Evolutionary conservation across 1,140 invertebrate species (phyloP), one percentile per base, ranked within the genome.

Genomic region (Parasteatoda tepidariorum): DNA sequence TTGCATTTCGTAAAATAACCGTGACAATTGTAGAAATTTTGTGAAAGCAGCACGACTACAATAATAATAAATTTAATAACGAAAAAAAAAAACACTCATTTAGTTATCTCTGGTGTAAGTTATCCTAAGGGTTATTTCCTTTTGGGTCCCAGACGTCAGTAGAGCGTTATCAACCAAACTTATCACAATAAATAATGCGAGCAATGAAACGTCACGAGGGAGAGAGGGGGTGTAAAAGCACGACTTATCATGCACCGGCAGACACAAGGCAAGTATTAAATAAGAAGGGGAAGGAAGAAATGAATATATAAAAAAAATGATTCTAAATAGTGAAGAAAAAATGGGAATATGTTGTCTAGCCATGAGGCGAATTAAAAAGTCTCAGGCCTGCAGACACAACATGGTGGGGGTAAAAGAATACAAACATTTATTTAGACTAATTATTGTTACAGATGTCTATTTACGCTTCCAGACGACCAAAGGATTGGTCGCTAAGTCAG

Each of bases 211-310:
- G 33, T 61, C 30, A 61, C 15, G 31, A 22, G 55, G 28, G 31
- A 22, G 33, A 33, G 76, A 41, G 57, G 76, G 48, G 62, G 22
- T 26, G 59, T 18, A 66, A n/a, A n/a, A n/a, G 55, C 73, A 75
- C 73, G 73, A 75, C 59, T 70, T 66, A 78, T 78, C 74, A 78
- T 66, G 74, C 74, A 48, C 61, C 74, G 66, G 62, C 74, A 66
- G 38, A 78, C 74, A 54, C 61, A 64, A 68, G 24, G 11, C 5
- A 48, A 48, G 13, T 13, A 70, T 22, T 22, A 41, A 24, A 28
- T 24, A 70, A 54, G 6, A 15, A 70, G 18, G 26, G 31, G 22
- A 74, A 57, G 9, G 22, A 57, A 30, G 28, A 57, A 31, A 30
- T 13, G 61, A 30, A 30, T 11, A n/a, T n/a, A n/a, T n/a, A n/a